A percentile compares a stretch with the other conserved stretches of the same genome.
phyloP scores from a whole-genome alignment of 2,888 invertebrate genomes.

The Cryptus armator region DNA sequence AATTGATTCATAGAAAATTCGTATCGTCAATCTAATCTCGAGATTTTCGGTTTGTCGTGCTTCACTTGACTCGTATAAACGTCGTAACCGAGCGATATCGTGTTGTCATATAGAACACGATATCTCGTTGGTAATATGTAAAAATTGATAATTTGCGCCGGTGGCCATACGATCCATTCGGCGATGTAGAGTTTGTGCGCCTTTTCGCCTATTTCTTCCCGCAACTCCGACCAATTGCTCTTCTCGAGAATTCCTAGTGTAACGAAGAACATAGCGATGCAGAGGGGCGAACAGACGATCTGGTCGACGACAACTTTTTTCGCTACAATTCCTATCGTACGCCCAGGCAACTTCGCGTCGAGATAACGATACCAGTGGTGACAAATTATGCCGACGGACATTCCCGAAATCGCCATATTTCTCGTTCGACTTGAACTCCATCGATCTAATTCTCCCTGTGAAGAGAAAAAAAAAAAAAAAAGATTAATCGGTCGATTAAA shows the following conservation, averaged over 20 bases:
- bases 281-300: constrained; percentile 92
- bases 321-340: constrained; percentile 88
- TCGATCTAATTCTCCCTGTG: constrained; percentile 85
- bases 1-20: constrained; percentile 36
- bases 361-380: constrained; percentile 95
- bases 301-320: constrained; percentile 95
- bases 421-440: constrained; percentile 89
- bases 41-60: constrained; percentile 84
- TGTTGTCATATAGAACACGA: constrained; percentile 95
- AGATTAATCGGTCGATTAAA: constrained; percentile 1
- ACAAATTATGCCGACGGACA: constrained; percentile 91
- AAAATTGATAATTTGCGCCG: constrained; percentile 97
- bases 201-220: constrained; percentile 90
- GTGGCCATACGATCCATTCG: constrained; percentile 97
- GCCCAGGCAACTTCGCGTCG: constrained; percentile 90
- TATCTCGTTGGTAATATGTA: constrained; percentile 93
- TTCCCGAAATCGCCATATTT: constrained; percentile 93
- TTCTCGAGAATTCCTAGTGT: constrained; percentile 91
- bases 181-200: constrained; percentile 92
- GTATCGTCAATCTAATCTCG: constrained; percentile 30
- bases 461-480: constrained; percentile 3
- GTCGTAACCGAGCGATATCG: constrained; percentile 94
- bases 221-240: constrained; percentile 87
- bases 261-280: constrained; percentile 91
- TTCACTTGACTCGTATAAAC: constrained; percentile 93